Base-by-base conservation (phyloP, 64 coral and sea anemone species). In the Pocillopora damicornis region DNA sequence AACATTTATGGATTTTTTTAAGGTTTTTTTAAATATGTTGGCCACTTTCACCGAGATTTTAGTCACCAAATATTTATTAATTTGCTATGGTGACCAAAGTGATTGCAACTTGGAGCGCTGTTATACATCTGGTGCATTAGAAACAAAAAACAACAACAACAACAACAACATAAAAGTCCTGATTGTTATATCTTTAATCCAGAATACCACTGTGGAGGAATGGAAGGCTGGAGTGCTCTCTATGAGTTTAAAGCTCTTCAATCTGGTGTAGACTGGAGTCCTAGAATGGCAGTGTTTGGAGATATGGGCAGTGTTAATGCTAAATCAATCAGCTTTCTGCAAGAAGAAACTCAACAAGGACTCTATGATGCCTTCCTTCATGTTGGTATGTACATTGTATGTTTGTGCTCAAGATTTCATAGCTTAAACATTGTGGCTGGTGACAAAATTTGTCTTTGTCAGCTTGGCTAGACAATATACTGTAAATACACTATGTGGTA, bases 141-240 rank as follows among this genome's bases (percentile, higher is more conserved):
- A 30, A 30, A 30, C 30, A 30, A 30, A 30, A 30, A 30, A 30
- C 30, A 30, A 30, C 30, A 30, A 30, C 30, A 30, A 30, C 42
- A 51, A 51, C 7, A 51, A 51, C 42, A 51, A 51, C 7, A 51
- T 51, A 5, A 59, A 60, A 26, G 0, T 79, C 23, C 30, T n/a
- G 65, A 25, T 25, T 16, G 37, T 89, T 35, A 35, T 87, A 26
- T 0, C 63, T 73, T 6, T 22, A 4, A 51, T 51, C 42, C 30
- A 99, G 97, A 95, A 35, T 99, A 99, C 67, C 97, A 91, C 56
- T 95, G 93, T 99, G 97, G 97, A 60, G 93, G 97, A 30, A 63
- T 72, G 65, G 77, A 91, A 9, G 97, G 97, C 5, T 99, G 97
- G 97, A 99, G 97, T 68, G 74, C 73, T 17, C 60, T 95, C 16